Base-by-base conservation (phyloP, 2,113 vertebrate genomes). In the Rhinoderma darwinii region DNA sequence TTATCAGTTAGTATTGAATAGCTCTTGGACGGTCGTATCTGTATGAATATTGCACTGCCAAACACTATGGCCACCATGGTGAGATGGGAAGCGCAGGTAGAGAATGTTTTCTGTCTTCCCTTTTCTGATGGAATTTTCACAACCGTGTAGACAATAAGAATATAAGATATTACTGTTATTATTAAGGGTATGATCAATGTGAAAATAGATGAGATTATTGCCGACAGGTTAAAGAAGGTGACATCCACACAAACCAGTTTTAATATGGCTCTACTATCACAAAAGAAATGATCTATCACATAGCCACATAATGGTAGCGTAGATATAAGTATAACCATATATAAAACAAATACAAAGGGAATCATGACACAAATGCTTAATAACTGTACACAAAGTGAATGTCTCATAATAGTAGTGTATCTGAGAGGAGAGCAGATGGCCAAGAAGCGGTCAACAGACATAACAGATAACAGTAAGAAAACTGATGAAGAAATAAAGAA, bases 21-120 rank as follows among this genome's bases (percentile, higher is more conserved):
- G 18, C 43, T 3, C 5, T 44, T 25, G 0, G 88, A 78, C 0
- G 90, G 75, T 11, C 88, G 88, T 41, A 93, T 72, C 0, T 91
- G 93, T 22, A 93, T 91, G 85, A 92, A 92, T 0, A 93, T 90
- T 27, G 89, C 91, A 63, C 90, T 91, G 39, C 91, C 89, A 14
- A 91, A 92, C 43, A 89, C 90, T 73, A 92, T 86, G 56, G 89
- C 89, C 39, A 92, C 86, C 1, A 92, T 78, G 4, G 84, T 89
- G 32, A 92, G 88, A 54, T 91, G 61, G 61, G 61, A 66, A 66
- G 32, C 61, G 32, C 61, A 66, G 27, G 61, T 66, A 30, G 61
- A 66, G 91, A 44, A 68, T 47, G 91, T 89, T 70, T 89, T 92
- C 80, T 76, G 50, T 20, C 88, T 83, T 39, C 90, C 90, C 2